These are phyloP conservation scores for Noctua comes DNA, from an alignment of 2,888 invertebrate genomes.

Conservation along the genomic window DNA sequence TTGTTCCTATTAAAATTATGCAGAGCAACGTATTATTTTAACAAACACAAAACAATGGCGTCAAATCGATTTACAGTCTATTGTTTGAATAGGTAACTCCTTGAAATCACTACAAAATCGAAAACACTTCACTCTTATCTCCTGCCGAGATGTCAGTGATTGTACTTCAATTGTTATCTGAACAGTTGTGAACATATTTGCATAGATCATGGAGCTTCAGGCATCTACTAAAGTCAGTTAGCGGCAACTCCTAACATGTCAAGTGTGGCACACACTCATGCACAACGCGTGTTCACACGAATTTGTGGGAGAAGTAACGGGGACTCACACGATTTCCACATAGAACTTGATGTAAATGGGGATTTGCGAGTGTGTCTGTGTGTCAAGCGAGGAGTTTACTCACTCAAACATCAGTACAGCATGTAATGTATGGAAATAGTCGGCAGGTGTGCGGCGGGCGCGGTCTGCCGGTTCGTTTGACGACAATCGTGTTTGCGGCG, in stretches of 20 bases:
- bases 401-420: constrained; percentile 27
- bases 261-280: neutral
- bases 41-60: neutral
- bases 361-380: constrained; percentile 29
- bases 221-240: constrained; percentile 5
- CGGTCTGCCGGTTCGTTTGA: constrained; percentile 85
- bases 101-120: constrained; percentile 17
- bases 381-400: neutral
- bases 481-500: constrained; percentile 85
- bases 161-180: constrained; percentile 49
- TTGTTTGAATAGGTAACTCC: neutral
- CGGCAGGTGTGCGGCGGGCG: constrained; percentile 82
- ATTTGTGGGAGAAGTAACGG: constrained; percentile 2
- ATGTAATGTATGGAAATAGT: constrained; percentile 64
- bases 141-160: constrained; percentile 48
- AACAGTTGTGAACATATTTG: constrained; percentile 61
- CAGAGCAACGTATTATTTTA: neutral
- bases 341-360: neutral
- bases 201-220: constrained; percentile 45
- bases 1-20: neutral
- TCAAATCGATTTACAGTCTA: neutral
- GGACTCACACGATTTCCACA: neutral
- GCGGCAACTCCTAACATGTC: neutral
- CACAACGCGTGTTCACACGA: neutral
- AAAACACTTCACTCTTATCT: constrained; percentile 33